Evolutionary conservation across 2,113 vertebrate species (phyloP), one percentile per base, ranked within the genome.

Genomic region (human): DNA sequence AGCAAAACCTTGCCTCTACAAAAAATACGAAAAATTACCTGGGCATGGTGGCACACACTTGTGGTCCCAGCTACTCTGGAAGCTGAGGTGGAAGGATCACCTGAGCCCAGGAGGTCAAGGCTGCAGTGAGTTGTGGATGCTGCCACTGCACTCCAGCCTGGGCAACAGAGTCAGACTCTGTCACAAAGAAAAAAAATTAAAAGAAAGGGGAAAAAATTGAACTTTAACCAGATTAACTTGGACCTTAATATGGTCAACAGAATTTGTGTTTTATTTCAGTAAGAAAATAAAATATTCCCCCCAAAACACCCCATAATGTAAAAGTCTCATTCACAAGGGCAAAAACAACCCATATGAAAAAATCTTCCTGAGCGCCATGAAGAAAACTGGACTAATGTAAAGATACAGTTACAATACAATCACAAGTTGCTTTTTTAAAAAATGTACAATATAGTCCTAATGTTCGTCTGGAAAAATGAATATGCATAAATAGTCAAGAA

Each of bases 201-300:
- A 75, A 76, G 13, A 79, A 92, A 76, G 48, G 70, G 25, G 18
- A 84, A 89, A 90, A 93, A 88, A 95, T 27, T 43, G 23, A 89
- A 59, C 10, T 93, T 87, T 55, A 76, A 79, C 23, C 27, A 87
- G 83, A 90, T 83, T 83, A 84, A 80, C 10, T 13, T 96, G 50
- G 32, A 85, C 1, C 22, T 80, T 80, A 93, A 79, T 35, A 23
- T 75, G n/a, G 52, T 66, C 59, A 94, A 35, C 55, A 82, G 40
- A 43, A 81, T 73, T 22, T 86, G 14, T 85, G 16, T 72, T 96
- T 89, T 86, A 88, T 92, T 80, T 92, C 17, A 93, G 35, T 22
- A 43, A 64, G 81, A 93, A 96, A 90, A 94, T 35, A 70, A 75
- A 83, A 50, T 87, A 3, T 45, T 87, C 32, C 2, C 30, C 38